A percentile compares a stretch with the other conserved stretches of the same genome.
Conservation (phyloP, 2,888 invertebrate species). For the Zootermopsis nevadensis region DNA sequence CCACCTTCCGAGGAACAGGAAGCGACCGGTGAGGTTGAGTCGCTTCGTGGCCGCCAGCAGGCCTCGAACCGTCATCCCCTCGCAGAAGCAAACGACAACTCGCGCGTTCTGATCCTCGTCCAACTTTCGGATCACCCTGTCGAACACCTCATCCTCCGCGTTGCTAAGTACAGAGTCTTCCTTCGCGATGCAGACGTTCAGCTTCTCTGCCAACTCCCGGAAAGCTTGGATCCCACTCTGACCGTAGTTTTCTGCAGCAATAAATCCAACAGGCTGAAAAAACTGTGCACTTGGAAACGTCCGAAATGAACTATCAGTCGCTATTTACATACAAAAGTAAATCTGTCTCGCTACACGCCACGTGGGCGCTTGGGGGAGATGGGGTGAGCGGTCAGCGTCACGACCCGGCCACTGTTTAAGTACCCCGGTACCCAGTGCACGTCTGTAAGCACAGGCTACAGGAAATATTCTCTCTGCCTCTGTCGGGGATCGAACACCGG, state of each 20-base stretch:
- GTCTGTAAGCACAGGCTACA: too few relatives aligned
- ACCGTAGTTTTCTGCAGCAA: slow-evolving; percentile 77
- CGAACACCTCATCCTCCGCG: slow-evolving; percentile 69
- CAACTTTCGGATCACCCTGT: slow-evolving; percentile 68
- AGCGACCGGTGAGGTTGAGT: slow-evolving; percentile 69
- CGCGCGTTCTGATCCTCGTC: slow-evolving; percentile 67
- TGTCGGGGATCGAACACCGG: too few relatives aligned
- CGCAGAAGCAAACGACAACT: slow-evolving; percentile 83
- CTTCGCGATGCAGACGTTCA: slow-evolving; percentile 78
- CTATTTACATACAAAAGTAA: too few relatives aligned
- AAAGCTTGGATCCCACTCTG: slow-evolving; percentile 81
- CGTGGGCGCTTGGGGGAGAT: too few relatives aligned
- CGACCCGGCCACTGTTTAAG: too few relatives aligned
- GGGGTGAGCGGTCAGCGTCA: too few relatives aligned
- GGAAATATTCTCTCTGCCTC: too few relatives aligned
- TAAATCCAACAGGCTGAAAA: too few relatives aligned
- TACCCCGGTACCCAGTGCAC: too few relatives aligned
- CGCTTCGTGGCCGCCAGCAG: slow-evolving; percentile 72
- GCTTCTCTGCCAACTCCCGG: slow-evolving; percentile 73
- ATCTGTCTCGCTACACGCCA: too few relatives aligned
- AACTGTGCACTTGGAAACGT: too few relatives aligned
- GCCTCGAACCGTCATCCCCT: slow-evolving; percentile 77
- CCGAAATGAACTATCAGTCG: too few relatives aligned
- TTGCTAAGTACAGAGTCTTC: slow-evolving; percentile 73
- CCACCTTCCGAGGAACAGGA: slow-evolving; percentile 76